Evolutionary conservation across 2,797 vertebrate species (phyloP).

Genomic region (Balearica regulorum): DNA sequence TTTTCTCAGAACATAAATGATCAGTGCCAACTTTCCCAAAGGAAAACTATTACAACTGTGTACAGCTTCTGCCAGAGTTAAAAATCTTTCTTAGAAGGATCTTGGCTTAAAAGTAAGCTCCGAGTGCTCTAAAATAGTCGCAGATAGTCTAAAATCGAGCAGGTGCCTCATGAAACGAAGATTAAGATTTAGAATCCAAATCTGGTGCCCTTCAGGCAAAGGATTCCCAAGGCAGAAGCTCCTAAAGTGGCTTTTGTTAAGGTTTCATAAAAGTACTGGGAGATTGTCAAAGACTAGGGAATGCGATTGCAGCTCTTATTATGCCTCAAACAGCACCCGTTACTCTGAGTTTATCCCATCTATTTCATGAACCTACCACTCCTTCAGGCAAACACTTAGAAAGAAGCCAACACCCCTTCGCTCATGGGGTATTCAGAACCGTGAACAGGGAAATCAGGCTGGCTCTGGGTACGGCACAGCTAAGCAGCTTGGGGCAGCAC

Average conservation of each 20-base stretch:
- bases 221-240: constrained; percentile 6
- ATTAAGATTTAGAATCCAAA: constrained; percentile 28
- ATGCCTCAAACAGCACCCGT: not conserved
- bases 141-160: not conserved
- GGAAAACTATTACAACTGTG: constrained; percentile 30
- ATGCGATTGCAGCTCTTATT: not conserved
- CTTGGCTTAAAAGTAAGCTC: constrained; percentile 24
- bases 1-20: constrained; percentile 44
- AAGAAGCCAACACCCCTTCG: not conserved
- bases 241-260: not conserved
- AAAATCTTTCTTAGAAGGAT: constrained; percentile 39
- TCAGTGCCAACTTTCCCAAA: constrained; percentile 31
- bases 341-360: not conserved
- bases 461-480: not conserved
- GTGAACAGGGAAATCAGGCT: not conserved
- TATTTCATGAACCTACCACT: not conserved
- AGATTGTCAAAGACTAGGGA: not conserved
- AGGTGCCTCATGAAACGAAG: constrained; percentile 30
- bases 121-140: not conserved
- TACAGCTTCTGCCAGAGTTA: constrained; percentile 28
- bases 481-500: not conserved
- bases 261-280: not conserved
- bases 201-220: constrained; percentile 25
- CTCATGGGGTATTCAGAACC: not conserved
- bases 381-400: not conserved